Conservation (phyloP, 2,113 vertebrate genomes). For the Campylomormyrus numenius region DNA sequence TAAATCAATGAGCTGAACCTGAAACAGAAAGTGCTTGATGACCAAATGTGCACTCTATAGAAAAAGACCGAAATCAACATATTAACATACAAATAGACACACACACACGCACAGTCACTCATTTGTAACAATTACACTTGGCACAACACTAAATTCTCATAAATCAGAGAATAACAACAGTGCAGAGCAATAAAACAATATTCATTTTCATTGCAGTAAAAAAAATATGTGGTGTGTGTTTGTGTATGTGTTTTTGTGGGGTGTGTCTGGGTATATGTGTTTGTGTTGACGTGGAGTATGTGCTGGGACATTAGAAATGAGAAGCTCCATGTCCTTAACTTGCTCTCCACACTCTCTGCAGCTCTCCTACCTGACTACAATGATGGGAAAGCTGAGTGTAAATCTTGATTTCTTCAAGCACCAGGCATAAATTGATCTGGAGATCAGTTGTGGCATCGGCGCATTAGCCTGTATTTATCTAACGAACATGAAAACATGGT, state of each 20-base stretch:
- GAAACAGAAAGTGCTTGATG: neutral
- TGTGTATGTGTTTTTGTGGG: neutral
- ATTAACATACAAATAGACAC: neutral
- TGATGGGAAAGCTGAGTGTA: neutral
- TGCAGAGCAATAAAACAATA: neutral
- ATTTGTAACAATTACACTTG: neutral
- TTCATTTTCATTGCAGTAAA: neutral
- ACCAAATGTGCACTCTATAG: conserved; percentile 13
- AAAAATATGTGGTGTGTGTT: neutral
- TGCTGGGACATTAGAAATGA: neutral
- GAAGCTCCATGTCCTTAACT: neutral
- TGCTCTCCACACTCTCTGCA: neutral
- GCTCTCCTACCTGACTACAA: neutral
- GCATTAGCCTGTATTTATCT: neutral
- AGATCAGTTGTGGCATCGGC: neutral
- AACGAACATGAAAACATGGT: neutral
- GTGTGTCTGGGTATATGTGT: neutral
- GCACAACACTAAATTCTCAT: neutral
- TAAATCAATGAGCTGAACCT: neutral
- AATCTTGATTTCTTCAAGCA: neutral
- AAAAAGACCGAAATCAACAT: neutral
- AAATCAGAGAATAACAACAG: neutral
- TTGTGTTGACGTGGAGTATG: neutral
- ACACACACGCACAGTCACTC: neutral
- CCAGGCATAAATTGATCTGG: neutral